phyloP scores from a whole-genome alignment of 30 jellyfish, hydroid and myxozoan genomes.

The Cassiopea andromeda region DNA sequence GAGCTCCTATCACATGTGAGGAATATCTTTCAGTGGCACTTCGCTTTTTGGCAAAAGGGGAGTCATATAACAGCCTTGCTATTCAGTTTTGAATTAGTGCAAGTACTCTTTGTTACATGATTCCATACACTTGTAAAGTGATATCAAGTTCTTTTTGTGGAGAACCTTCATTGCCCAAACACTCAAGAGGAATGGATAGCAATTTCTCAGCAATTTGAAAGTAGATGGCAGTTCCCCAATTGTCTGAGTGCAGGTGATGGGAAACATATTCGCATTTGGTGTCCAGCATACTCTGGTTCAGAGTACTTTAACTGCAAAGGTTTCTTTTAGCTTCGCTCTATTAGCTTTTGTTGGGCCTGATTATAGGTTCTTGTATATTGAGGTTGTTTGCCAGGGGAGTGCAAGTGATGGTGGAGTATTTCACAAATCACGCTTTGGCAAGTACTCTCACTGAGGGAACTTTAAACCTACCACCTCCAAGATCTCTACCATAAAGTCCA shows the following conservation, averaged over 20 bases:
- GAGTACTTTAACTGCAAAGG: too few species aligned
- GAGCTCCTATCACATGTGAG: conserved; percentile 43
- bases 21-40: conserved; percentile 19
- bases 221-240: conserved; percentile 65
- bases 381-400: too few species aligned
- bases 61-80: conserved; percentile 9
- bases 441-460: too few species aligned
- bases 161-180: conserved; percentile 6
- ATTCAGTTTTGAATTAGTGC: conserved; percentile 15
- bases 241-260: conserved; percentile 51
- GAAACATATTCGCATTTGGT: too few species aligned
- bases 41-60: conserved; percentile 43
- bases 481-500: too few species aligned
- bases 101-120: conserved; percentile 2
- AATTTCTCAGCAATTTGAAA: conserved; percentile 25
- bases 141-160: conserved; percentile 9
- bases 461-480: too few species aligned
- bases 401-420: too few species aligned
- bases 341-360: too few species aligned
- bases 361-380: too few species aligned
- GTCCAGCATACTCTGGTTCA: too few species aligned
- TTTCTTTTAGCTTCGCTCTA: too few species aligned
- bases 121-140: conserved; percentile 14
- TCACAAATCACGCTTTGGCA: too few species aligned
- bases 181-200: conserved; percentile 47